Evolutionary conservation across 2,888 invertebrate genomes (phyloP).

Genomic region (Gnatocerus cornutus): DNA sequence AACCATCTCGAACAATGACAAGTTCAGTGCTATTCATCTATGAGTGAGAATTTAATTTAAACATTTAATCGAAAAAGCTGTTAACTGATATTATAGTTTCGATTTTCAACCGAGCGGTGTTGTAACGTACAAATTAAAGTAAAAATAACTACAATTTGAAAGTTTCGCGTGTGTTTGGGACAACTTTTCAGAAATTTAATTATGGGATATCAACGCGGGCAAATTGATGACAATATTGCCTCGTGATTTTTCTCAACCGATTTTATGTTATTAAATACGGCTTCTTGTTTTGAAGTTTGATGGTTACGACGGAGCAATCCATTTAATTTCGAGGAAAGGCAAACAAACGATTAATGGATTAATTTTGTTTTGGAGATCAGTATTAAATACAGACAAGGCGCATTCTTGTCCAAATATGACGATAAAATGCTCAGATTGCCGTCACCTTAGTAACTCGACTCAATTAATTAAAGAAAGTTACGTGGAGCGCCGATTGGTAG

Average conservation of each 20-base stretch:
- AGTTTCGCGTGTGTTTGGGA: neutral
- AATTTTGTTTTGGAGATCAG: no score
- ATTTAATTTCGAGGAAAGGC: no score
- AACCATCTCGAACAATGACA: no score
- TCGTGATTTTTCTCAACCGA: no score
- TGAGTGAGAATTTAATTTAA: neutral
- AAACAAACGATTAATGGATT: no score
- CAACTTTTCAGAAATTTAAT: neutral
- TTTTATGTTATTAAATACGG: no score
- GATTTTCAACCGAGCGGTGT: neutral
- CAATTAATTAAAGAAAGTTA: conserved; percentile 26
- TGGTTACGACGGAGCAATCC: no score
- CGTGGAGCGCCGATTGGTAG: conserved; percentile 12
- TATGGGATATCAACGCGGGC: neutral
- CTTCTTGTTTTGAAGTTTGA: no score
- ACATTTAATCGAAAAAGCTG: conserved; percentile 4
- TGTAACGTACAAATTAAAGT: no score
- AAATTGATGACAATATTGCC: neutral
- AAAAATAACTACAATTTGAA: neutral
- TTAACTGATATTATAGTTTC: neutral
- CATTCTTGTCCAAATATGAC: no score
- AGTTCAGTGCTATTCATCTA: no score
- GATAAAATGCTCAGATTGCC: conserved; percentile 6
- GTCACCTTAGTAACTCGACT: conserved; percentile 20
- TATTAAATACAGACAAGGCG: no score